A percentile compares a stretch with the other conserved stretches of the same genome.
phyloP scores from a whole-genome alignment of 2,888 invertebrate species.

The Xestia rhomboidea region DNA sequence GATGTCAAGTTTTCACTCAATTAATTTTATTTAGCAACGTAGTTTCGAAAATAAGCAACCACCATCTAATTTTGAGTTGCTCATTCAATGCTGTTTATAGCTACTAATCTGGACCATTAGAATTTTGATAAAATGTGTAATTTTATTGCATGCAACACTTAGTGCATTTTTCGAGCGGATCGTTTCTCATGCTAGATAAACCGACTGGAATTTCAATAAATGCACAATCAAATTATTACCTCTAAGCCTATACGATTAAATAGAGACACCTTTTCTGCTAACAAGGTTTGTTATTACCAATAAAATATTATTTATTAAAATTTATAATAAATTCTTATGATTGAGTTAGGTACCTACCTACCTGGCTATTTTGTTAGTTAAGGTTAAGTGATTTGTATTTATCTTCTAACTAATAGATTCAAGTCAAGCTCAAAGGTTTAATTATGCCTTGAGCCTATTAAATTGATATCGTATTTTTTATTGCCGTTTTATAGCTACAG shows the following conservation, averaged over 20 bases:
- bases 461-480: constrained; percentile 58
- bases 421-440: constrained; percentile 52
- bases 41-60: constrained; percentile 34
- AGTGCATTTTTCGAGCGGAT: constrained; percentile 40
- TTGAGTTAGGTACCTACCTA: constrained; percentile 13
- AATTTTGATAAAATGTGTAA: constrained; percentile 33
- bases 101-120: constrained; percentile 16
- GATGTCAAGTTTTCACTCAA: constrained; percentile 52
- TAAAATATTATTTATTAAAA: constrained; percentile 2
- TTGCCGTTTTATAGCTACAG: constrained; percentile 58
- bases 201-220: constrained; percentile 35
- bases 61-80: constrained; percentile 15
- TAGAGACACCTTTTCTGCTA: neutral
- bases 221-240: constrained; percentile 25
- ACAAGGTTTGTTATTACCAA: constrained; percentile 11
- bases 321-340: constrained; percentile 9
- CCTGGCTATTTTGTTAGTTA: constrained; percentile 28
- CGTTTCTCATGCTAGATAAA: constrained; percentile 8
- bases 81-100: constrained; percentile 2
- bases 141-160: constrained; percentile 43
- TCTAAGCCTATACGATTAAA: constrained; percentile 4
- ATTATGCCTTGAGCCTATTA: constrained; percentile 48
- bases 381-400: constrained; percentile 45
- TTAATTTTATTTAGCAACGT: constrained; percentile 41
- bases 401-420: constrained; percentile 30